These are phyloP conservation scores for Gasterosteus aculeatus DNA, from an alignment of 2,113 vertebrate genomes.

Conservation along the genomic window DNA sequence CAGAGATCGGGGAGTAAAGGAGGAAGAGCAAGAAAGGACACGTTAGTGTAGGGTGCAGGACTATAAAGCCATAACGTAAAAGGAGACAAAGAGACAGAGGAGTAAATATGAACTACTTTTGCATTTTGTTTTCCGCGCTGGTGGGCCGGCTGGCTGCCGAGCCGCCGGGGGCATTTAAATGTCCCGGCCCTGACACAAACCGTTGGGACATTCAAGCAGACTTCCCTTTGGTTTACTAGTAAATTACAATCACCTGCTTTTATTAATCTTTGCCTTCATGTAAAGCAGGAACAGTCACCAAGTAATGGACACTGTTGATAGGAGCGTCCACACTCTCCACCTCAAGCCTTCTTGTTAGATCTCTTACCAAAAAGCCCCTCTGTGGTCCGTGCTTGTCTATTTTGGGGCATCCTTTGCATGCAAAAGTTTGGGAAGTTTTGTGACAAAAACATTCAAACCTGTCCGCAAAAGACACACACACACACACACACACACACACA, in stretches of 20 bases:
- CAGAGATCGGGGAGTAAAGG: not conserved
- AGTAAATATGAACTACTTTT: constrained; percentile 31
- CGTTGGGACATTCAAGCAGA: constrained; percentile 5
- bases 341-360: not conserved
- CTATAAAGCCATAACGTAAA: not conserved
- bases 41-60: not conserved
- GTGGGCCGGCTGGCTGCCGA: constrained; percentile 47
- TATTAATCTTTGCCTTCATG: constrained; percentile 4
- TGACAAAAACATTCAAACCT: constrained; percentile 67
- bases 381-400: constrained; percentile 27
- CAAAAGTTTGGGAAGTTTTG: constrained; percentile 67
- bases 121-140: constrained; percentile 36
- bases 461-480: constrained; percentile 50
- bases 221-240: constrained; percentile 1
- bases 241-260: not conserved
- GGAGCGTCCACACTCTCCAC: constrained; percentile 8
- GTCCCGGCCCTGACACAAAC: constrained; percentile 48
- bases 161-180: constrained; percentile 48
- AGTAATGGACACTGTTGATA: not conserved
- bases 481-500: constrained; percentile 32
- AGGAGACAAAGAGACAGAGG: constrained; percentile 14
- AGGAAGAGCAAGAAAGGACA: constrained; percentile 6
- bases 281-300: not conserved
- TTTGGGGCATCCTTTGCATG: constrained; percentile 57
- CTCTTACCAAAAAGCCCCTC: constrained; percentile 14